Conservation (phyloP, 2,888 invertebrate genomes). For the Catocala fraxini region DNA sequence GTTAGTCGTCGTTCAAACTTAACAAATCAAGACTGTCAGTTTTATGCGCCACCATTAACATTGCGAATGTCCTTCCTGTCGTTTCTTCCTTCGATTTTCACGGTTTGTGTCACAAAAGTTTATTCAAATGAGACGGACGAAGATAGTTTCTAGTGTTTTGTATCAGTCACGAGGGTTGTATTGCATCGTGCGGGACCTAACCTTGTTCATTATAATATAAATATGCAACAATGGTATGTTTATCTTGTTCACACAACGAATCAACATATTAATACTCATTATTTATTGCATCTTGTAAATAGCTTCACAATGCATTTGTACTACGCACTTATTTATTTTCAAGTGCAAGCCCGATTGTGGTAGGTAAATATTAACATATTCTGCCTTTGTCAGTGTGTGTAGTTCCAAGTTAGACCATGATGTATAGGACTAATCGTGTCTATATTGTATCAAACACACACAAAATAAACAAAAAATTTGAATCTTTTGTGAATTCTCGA, state of each 20-base stretch:
- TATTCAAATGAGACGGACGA: slow-evolving; percentile 44
- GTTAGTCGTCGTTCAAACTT: slow-evolving; percentile 16
- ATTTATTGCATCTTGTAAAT: slow-evolving; percentile 53
- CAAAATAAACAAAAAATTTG: too few relatives aligned
- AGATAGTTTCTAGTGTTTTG: slow-evolving; percentile 31
- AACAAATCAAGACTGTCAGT: slow-evolving; percentile 35
- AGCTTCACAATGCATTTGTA: slow-evolving; percentile 42
- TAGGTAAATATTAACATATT: slow-evolving; percentile 24
- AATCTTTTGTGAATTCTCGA: too few relatives aligned
- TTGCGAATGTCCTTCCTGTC: slow-evolving; percentile 46
- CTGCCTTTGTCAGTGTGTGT: too few relatives aligned
- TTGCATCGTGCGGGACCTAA: slow-evolving; percentile 50
- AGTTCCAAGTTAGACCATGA: too few relatives aligned
- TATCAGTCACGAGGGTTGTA: slow-evolving; percentile 50
- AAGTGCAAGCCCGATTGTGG: slow-evolving; percentile 36
- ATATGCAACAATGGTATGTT: slow-evolving; percentile 50
- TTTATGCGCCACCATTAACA: slow-evolving; percentile 35
- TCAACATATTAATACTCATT: slow-evolving; percentile 50
- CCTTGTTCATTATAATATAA: slow-evolving; percentile 52
- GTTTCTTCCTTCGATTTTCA: slow-evolving; percentile 48
- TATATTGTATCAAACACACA: too few relatives aligned
- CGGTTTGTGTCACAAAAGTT: slow-evolving; percentile 43
- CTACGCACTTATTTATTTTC: slow-evolving; percentile 36
- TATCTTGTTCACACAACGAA: slow-evolving; percentile 52
- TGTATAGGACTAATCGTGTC: too few relatives aligned